Evolutionary conservation across 1,140 invertebrate genomes (phyloP), one percentile per base, ranked within the genome.

Genomic region (Aphis craccivora): DNA sequence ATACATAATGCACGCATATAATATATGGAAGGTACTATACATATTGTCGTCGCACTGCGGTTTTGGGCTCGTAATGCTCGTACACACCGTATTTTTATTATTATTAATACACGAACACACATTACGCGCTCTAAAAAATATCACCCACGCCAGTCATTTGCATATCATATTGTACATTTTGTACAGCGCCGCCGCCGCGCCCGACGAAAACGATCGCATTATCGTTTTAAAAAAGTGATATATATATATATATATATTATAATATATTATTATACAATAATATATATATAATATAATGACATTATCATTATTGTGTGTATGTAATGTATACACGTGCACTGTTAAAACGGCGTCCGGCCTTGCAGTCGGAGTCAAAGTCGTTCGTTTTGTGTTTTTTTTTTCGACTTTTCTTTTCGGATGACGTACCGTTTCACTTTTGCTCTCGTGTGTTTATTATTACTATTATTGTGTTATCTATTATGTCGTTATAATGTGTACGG

Each of bases 81-180:
- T 14, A 30, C 20, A 76, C 20, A 76, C 30, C 60, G 60, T 76
- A 45, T 86, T 18, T 43, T 83, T 60, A 67, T n/a, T 67, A n/a
- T 67, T 67, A 67, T 67, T 67, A 67, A 67, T 67, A 67, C 37
- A 84, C 22, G 37, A 3, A 40, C 37, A 40, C 37, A 40, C 23
- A 84, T 83, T 43, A 25, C 37, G 83, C 84, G 30, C 84, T 43
- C 84, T 43, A 87, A 30, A 25, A 87, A 87, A 87, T 51, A 9
- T 89, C 87, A 53, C 87, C 87, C 87, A 89, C 87, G 87, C 51
- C 48, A 35, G n/a, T 37, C n/a, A 53, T 89, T 89, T 89, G 87
- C 87, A 89, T 89, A 88, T 23, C 11, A 30, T n/a, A 51, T 51
- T 51, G 43, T 51, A 14, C 86, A n/a, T 87, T 45, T 83, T 23